phyloP scores from a whole-genome alignment of 2,113 vertebrate genomes.

The Choloepus hoffmanni region DNA sequence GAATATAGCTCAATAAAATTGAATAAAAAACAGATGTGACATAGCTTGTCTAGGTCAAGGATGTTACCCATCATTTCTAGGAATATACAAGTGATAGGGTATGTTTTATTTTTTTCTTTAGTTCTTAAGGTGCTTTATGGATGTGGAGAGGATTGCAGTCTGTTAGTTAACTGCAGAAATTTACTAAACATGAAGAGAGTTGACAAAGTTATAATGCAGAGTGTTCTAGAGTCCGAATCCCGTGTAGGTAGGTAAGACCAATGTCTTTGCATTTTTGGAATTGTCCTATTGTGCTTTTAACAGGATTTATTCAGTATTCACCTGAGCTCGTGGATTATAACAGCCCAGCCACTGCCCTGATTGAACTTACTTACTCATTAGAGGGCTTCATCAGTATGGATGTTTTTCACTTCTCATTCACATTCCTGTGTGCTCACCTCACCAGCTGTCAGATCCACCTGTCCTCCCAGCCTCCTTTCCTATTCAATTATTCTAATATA shows the following conservation, averaged over 20 bases:
- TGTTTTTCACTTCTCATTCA: background rate
- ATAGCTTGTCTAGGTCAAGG: background rate
- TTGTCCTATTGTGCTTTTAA: background rate
- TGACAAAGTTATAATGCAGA: conserved; percentile 15
- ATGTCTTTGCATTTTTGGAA: background rate
- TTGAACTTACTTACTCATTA: background rate
- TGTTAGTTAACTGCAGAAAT: conserved; percentile 2
- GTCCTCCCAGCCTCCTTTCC: background rate
- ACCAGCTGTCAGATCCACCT: background rate
- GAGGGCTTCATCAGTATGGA: background rate
- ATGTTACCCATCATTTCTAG: background rate
- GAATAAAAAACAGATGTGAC: no score
- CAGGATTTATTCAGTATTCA: background rate
- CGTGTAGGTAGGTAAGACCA: background rate
- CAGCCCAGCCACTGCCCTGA: background rate
- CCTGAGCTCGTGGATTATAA: background rate
- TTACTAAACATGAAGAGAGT: background rate
- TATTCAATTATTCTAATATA: conserved; percentile 26
- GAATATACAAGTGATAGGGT: background rate
- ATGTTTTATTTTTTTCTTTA: background rate
- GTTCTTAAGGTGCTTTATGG: background rate
- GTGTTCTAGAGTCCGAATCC: background rate
- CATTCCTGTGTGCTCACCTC: background rate
- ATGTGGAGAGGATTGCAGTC: background rate
- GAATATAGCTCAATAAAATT: no score